Evolutionary conservation across 2,113 vertebrate genomes (phyloP), one percentile per base, ranked within the genome.

Genomic region (Picathartes gymnocephalus): DNA sequence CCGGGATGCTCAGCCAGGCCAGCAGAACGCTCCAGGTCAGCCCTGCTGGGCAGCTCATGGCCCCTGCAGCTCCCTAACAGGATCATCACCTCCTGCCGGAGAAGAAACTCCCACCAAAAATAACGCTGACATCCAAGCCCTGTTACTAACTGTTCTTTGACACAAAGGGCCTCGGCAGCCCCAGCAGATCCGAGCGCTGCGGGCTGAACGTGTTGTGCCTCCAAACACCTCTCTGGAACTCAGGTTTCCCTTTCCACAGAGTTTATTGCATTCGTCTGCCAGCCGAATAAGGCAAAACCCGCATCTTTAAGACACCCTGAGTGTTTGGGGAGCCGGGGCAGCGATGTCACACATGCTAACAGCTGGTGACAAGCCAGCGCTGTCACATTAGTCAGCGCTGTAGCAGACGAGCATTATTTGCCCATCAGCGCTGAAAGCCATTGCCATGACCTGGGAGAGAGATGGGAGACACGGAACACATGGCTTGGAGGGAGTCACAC

Each of bases 31-130:
- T 39, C 73, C 11, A 31, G 35, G 56, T 0, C 0, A 77, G 48
- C 47, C 30, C 17, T 68, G 61, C 61, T 35, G 69, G 61, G 65
- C 11, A 42, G 40, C 60, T 97, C 96, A 97, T 95, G 97, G 98
- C 98, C 98, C 97, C 98, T 98, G 98, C 98, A 98, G 98, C 98
- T 98, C 97, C 98, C 97, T 98, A 98, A 98, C 95, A 94, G 98
- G 98, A 98, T 98, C 98, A 98, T 98, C 62, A 16, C 25, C 48
- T 56, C 35, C 62, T 48, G 62, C 31, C 2, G 3, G 37, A 77
- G 58, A 13, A 73, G 12, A 64, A 72, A 17, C 48, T 60, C 27
- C 25, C 30, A 5, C 35, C 40, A 14, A 11, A 83, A 53, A 5
- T 2, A 22, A 56, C 17, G 16, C 31, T 18, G 35, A 5, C 8